A percentile compares a stretch with the other conserved stretches of the same genome.
phyloP scores from a whole-genome alignment of 2,113 vertebrate species.

The Helogale parvula region DNA sequence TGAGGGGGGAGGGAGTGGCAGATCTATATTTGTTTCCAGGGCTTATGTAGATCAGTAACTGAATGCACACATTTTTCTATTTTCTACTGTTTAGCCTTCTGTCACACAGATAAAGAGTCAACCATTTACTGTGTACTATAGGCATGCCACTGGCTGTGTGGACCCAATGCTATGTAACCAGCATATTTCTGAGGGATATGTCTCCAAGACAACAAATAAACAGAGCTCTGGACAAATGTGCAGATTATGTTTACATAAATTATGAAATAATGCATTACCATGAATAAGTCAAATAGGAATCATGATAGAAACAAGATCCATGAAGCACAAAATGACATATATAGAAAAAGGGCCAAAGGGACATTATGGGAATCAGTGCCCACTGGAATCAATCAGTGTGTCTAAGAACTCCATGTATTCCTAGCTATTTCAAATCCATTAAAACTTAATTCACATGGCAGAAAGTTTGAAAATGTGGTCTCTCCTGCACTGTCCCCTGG shows the following conservation, averaged over 20 bases:
- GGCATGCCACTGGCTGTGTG: neutral
- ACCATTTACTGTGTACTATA: neutral
- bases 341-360: neutral
- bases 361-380: neutral
- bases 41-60: neutral
- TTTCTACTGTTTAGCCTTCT: neutral
- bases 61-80: neutral
- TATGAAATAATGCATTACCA: neutral
- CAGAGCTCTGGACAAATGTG: neutral
- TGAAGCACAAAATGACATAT: neutral
- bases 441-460: neutral
- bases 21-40: neutral
- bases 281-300: neutral
- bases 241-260: neutral
- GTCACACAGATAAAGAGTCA: neutral
- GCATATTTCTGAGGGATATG: neutral
- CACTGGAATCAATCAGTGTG: neutral
- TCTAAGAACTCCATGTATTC: neutral
- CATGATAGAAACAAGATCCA: neutral
- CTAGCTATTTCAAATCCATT: neutral
- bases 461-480: neutral
- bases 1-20: fast-evolving
- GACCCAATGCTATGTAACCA: neutral
- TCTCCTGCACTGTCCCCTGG: fast-evolving
- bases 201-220: neutral